Conservation (phyloP, 2,113 vertebrate species). For the Diadophis punctatus region DNA sequence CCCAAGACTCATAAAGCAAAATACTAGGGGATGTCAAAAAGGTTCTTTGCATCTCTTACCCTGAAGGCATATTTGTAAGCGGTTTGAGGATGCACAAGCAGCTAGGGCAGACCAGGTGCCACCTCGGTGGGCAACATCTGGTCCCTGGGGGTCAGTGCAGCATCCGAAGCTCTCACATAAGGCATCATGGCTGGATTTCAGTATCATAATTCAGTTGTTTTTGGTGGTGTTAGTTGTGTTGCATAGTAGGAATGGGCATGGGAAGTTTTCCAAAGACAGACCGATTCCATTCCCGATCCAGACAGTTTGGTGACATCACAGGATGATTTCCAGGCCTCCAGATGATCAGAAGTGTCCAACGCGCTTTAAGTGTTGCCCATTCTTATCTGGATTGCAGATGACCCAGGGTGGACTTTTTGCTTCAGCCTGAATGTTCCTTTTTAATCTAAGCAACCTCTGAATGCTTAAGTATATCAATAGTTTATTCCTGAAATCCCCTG, state of each 20-base stretch:
- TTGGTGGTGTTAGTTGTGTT: background rate
- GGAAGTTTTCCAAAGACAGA: background rate
- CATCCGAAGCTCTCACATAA: background rate
- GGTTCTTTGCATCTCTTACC: background rate
- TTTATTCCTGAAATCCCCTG: background rate
- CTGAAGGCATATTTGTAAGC: background rate
- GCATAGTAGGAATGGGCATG: background rate
- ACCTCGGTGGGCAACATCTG: background rate
- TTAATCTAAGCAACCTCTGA: background rate
- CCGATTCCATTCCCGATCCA: background rate
- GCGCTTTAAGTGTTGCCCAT: background rate
- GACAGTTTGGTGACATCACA: background rate
- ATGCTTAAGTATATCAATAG: fast-evolving
- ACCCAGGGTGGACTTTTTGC: background rate
- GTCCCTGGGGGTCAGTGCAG: background rate
- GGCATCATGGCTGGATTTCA: background rate
- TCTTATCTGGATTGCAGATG: background rate
- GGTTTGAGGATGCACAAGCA: background rate
- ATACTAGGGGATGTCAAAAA: background rate
- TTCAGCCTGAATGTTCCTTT: background rate
- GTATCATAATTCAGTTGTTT: background rate
- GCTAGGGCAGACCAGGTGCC: background rate
- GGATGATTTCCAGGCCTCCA: background rate
- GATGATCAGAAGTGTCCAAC: background rate
- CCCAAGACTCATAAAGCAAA: background rate